Percentiles rank a stretch among this genome's conserved stretches.
Conservation (phyloP, 2,888 invertebrate genomes). For the Sarcophaga carnaria region DNA sequence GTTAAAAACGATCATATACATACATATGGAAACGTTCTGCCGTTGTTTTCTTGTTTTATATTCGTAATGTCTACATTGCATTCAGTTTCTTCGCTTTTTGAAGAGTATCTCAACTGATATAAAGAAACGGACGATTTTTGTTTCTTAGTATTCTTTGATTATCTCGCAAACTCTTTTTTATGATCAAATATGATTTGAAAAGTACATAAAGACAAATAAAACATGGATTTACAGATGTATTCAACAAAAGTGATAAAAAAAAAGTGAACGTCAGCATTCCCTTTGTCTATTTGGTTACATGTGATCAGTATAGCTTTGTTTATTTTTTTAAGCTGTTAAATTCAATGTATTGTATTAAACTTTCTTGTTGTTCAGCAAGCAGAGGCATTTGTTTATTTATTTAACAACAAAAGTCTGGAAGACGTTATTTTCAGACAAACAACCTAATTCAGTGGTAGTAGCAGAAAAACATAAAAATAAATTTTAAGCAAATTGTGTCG, state of each 20-base stretch:
- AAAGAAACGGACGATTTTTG: neutral
- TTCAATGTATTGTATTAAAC: constrained; percentile 5
- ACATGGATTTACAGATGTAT: neutral
- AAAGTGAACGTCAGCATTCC: constrained; percentile 2
- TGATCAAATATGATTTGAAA: neutral
- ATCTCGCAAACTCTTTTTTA: neutral
- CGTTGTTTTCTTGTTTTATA: neutral
- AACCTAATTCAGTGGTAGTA: constrained; percentile 52
- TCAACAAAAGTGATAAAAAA: neutral
- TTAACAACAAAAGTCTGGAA: constrained; percentile 51
- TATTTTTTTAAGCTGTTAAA: constrained; percentile 27
- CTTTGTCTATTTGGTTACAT: neutral
- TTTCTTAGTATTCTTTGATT: neutral
- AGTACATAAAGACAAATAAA: neutral
- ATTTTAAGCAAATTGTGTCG: constrained; percentile 66
- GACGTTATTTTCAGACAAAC: constrained; percentile 25
- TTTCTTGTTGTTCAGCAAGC: constrained; percentile 45
- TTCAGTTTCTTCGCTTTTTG: neutral
- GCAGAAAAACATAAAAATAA: constrained; percentile 64
- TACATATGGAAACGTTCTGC: constrained; percentile 60
- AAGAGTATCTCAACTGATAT: neutral
- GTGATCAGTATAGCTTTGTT: constrained; percentile 1
- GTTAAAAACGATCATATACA: constrained; percentile 41
- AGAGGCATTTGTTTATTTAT: constrained; percentile 64
- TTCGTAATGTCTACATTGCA: neutral